A percentile compares a stretch with the other conserved stretches of the same genome.
Evolutionary conservation across 2,888 invertebrate species (phyloP).

Genomic region (Cataglyphis livida): DNA sequence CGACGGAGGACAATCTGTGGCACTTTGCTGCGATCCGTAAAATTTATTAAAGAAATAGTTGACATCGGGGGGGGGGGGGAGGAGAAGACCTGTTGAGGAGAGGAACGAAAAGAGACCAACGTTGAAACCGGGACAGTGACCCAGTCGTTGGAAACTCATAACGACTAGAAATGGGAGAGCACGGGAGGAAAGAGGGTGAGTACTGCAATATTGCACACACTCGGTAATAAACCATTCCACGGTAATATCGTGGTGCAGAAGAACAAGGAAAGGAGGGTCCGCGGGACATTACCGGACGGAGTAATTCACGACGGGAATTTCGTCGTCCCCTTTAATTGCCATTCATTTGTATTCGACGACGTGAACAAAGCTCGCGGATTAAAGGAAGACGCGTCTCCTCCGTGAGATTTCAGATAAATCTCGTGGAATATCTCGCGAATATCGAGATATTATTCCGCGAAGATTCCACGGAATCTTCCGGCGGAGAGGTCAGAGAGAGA

Average conservation of each 20-base stretch:
- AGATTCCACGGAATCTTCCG: background rate
- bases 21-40: background rate
- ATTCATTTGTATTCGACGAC: background rate
- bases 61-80: no score
- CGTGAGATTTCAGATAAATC: slow-evolving; percentile 16
- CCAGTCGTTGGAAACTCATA: slow-evolving; percentile 41
- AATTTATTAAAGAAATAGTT: background rate
- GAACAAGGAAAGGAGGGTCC: slow-evolving; percentile 24
- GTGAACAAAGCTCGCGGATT: slow-evolving; percentile 23
- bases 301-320: background rate
- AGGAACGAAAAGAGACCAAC: background rate
- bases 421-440: background rate
- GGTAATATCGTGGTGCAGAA: slow-evolving; percentile 45
- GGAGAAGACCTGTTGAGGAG: slow-evolving; percentile 18
- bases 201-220: slow-evolving; percentile 48
- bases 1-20: background rate
- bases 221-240: slow-evolving; percentile 58
- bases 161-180: slow-evolving; percentile 42
- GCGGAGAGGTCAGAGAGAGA: background rate
- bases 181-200: slow-evolving; percentile 61
- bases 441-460: slow-evolving; percentile 16
- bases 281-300: background rate
- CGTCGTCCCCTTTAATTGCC: slow-evolving; percentile 5
- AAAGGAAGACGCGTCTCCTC: background rate
- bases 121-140: slow-evolving; percentile 36